Evolutionary conservation across 2,113 vertebrate species (phyloP), one percentile per base, ranked within the genome.

Genomic region (Otus sunia): DNA sequence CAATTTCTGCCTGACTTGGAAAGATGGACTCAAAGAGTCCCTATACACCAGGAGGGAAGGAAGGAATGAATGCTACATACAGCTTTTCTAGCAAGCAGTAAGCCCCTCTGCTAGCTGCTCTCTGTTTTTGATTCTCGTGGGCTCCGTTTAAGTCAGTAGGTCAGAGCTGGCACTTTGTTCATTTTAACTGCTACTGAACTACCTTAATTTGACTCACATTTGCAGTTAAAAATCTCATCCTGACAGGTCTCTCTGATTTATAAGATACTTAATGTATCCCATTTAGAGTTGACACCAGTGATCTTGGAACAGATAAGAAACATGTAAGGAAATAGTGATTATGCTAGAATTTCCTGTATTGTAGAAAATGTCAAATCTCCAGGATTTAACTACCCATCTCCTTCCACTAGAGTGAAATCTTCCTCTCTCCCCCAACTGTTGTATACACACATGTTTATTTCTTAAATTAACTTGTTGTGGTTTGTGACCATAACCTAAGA

Each of bases 121-220:
- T 0, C 32, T 86, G 37, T 5, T 78, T 53, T 77, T 1, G 4
- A 0, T 41, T 81, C 43, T 66, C 14, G 9, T 23, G 15, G n/a
- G 62, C n/a, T 67, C 69, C 32, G 92, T 18, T 50, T 17, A 62
- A 69, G 22, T 47, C 45, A 76, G 0, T 59, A 39, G 45, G 15
- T 91, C 34, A 67, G 32, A 66, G 67, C 0, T 50, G 39, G 27
- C n/a, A 6, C 23, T 63, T 94, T 18, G 20, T 67, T 62, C 10
- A 9, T 73, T 63, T 84, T 75, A 47, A 14, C 29, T 71, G 56
- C 52, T 37, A 5, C 67, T 77, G 32, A 72, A 11, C 36, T 82
- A 29, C 82, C 52, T 84, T 71, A 58, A 25, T 36, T 74, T 78
- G 21, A 63, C 64, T 87, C 47, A 34, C 0, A 66, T 85, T 56